A percentile compares a stretch with the other conserved stretches of the same genome.
Evolutionary conservation across 2,797 vertebrate species (phyloP).

Genomic region (Microctenopoma steveboyesi): DNA sequence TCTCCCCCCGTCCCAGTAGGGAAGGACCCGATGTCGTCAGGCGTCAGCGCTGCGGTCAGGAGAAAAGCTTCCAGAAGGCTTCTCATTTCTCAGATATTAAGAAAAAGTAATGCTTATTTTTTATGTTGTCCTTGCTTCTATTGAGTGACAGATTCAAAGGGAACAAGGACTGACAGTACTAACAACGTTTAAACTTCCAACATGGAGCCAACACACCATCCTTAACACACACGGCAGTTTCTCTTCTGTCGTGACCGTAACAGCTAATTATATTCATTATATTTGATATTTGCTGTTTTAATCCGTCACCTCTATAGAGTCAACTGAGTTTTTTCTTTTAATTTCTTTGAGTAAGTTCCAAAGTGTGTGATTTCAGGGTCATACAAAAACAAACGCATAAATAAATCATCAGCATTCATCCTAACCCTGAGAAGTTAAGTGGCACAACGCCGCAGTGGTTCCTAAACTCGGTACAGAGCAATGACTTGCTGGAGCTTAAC

Average conservation of each 20-base stretch:
- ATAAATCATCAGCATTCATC: too few species aligned
- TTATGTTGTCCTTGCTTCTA: neutral
- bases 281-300: too few species aligned
- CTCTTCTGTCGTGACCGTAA: slow-evolving; percentile 14
- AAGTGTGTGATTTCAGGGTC: too few species aligned
- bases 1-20: slow-evolving; percentile 13
- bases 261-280: slow-evolving; percentile 9
- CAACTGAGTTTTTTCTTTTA: too few species aligned
- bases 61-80: neutral
- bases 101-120: slow-evolving; percentile 1
- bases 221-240: slow-evolving; percentile 7
- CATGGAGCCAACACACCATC: slow-evolving; percentile 2
- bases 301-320: too few species aligned
- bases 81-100: slow-evolving; percentile 10
- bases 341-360: too few species aligned
- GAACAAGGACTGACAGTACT: neutral
- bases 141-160: slow-evolving; percentile 4
- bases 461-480: neutral
- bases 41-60: neutral
- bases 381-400: too few species aligned
- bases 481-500: neutral
- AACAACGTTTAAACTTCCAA: neutral
- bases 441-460: neutral
- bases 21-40: slow-evolving; percentile 10
- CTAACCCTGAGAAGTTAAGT: too few species aligned